Evolutionary conservation across 37 sponge, comb jelly and placozoan genomes (phyloP).

Genomic region (Axinella damicornis): DNA sequence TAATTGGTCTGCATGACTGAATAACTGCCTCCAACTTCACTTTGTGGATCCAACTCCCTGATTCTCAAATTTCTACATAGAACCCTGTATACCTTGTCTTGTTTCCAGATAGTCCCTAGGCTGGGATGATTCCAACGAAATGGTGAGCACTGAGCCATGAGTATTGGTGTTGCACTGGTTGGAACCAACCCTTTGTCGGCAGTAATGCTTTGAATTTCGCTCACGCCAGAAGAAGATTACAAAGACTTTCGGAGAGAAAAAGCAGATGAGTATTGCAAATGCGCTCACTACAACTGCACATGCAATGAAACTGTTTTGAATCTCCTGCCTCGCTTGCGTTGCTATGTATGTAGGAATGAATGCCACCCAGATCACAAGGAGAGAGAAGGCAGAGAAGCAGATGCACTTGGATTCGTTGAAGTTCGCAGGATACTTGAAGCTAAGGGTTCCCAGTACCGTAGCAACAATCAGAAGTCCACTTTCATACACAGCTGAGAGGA

Average conservation of each 20-base stretch:
- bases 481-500: conserved; percentile 34
- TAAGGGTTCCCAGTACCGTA: conserved; percentile 46
- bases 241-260: conserved; percentile 18
- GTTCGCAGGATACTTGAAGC: conserved; percentile 62
- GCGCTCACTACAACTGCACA: not conserved
- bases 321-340: conserved; percentile 1
- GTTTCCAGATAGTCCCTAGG: no score
- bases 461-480: conserved; percentile 39
- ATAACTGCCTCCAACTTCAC: no score
- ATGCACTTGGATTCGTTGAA: conserved; percentile 70
- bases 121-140: no score
- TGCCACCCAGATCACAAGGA: conserved; percentile 59
- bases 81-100: no score
- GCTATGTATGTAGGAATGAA: conserved; percentile 50
- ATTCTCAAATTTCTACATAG: no score
- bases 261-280: not conserved
- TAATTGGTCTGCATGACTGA: no score
- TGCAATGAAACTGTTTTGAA: conserved; percentile 29
- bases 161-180: no score
- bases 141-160: no score
- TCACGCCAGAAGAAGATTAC: conserved; percentile 13
- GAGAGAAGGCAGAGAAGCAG: conserved; percentile 43
- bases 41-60: no score
- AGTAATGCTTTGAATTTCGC: not conserved
- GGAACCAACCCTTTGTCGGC: not conserved